phyloP scores from a whole-genome alignment of 2,113 vertebrate genomes.

The Petromus typicus region DNA sequence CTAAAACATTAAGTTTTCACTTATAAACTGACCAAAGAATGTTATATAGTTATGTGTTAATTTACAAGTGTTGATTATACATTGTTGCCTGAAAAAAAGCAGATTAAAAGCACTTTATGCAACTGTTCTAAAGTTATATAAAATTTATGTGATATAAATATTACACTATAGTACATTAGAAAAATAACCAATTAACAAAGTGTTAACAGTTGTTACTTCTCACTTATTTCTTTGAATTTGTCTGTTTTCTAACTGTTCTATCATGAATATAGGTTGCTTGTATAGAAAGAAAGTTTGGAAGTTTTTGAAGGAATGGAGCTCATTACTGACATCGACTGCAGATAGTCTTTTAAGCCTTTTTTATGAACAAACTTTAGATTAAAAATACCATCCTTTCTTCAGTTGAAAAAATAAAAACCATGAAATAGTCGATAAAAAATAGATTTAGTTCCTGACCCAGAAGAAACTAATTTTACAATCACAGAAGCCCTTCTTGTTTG shows the following conservation, averaged over 20 bases:
- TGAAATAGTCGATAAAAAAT: background rate
- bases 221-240: background rate
- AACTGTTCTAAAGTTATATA: slow-evolving; percentile 13
- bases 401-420: background rate
- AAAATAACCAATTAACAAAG: background rate
- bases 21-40: background rate
- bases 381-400: slow-evolving; percentile 30
- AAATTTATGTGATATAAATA: background rate
- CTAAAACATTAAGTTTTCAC: background rate
- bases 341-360: slow-evolving; percentile 26
- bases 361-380: slow-evolving; percentile 6
- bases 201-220: background rate
- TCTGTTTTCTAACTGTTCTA: slow-evolving; percentile 12
- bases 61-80: background rate
- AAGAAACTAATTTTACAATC: background rate
- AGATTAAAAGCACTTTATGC: background rate
- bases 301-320: background rate
- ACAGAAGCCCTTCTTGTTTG: background rate
- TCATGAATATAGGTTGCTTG: background rate
- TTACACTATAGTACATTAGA: background rate
- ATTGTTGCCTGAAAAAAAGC: background rate
- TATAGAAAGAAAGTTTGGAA: background rate
- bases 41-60: background rate
- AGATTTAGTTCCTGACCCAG: background rate
- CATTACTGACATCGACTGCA: background rate